Evolutionary conservation across 2,888 invertebrate species (phyloP), one percentile per base, ranked within the genome.

Genomic region (Serrognathus titanus): DNA sequence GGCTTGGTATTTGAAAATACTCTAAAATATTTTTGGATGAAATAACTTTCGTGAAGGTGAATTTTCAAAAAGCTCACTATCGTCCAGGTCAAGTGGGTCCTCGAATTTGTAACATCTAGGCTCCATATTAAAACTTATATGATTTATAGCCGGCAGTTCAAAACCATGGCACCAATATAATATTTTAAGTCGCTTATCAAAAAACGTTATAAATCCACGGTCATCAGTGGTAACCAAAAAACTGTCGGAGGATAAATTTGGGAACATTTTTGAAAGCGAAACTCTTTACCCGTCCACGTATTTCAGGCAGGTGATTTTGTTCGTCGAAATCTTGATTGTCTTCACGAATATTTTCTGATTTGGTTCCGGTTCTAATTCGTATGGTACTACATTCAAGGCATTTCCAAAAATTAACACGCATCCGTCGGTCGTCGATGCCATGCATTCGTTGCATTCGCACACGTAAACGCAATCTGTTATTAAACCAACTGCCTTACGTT

Each of bases 151-250:
- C 65, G 80, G 80, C n/a, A 82, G 71, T 1, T 69, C 69, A 63
- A 80, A 80, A 7, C 79, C 77, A 47, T 81, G 78, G 57, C 80
- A 77, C 82, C 83, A 83, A 69, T 82, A 83, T 53, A 85, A 61
- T 45, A 85, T 71, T 68, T 78, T 81, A 65, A 85, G 67, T 63
- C 80, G 78, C 24, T 75, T 71, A 61, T 85, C 84, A 67, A 83
- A 85, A 69, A 85, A 85, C 63, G 75, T 78, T 38, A 85, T 76
- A 46, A 81, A 77, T 0, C 85, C 85, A 0, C 48, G 57, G 8
- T 67, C 71, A 66, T 82, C 84, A 9, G 84, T 85, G 0, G 82
- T 82, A 31, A 82, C 80, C 47, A 76, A 20, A 36, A 70, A 51
- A 12, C 75, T 73, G 58, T 58, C 62, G 58, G 36, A 3, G 59